Evolutionary conservation across 1,140 invertebrate species (phyloP), one percentile per base, ranked within the genome.

Genomic region (Potamilus streckersoni): DNA sequence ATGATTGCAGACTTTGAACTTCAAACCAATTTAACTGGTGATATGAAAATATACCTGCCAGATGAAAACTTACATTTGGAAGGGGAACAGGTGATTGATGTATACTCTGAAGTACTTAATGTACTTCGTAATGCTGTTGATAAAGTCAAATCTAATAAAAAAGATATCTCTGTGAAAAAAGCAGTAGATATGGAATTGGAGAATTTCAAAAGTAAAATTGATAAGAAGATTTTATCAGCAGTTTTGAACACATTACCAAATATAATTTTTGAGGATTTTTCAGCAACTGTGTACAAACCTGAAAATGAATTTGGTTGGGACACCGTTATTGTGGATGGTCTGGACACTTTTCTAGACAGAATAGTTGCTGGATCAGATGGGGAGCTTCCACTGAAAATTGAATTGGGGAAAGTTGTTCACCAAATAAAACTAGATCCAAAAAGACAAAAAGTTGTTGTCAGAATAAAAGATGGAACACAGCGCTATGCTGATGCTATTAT

Each of bases 401-500:
- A 79, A 27, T 64, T 84, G 56, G 79, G 76, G 15, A 84, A 81
- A 66, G 75, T 79, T n/a, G 83, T 81, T 11, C 60, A 82, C 58
- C 82, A 86, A 59, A 78, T 86, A n/a, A 78, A 84, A 66, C 62
- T 86, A 3, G 80, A 83, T 67, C 60, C 72, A 27, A 64, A 72
- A 60, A 70, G 72, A n/a, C 62, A 73, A 16, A 80, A 83, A 71
- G 79, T 86, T 56, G 8, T 82, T 16, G 62, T 86, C 4, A 60
- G 84, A 17, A 77, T 80, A 20, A 70, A 27, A 17, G 84, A 82
- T 76, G 74, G 80, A 23, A 72, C 72, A 15, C 83, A 84, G 38
- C 62, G 76, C 2, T 16, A 61, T 8, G 83, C 80, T 65, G 84
- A 86, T 79, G 66, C 76, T 27, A 82, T 86, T 59, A 68, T 86